phyloP scores from a whole-genome alignment of 53 echinoderm and acorn worm genomes.

The Holothuria scabra region DNA sequence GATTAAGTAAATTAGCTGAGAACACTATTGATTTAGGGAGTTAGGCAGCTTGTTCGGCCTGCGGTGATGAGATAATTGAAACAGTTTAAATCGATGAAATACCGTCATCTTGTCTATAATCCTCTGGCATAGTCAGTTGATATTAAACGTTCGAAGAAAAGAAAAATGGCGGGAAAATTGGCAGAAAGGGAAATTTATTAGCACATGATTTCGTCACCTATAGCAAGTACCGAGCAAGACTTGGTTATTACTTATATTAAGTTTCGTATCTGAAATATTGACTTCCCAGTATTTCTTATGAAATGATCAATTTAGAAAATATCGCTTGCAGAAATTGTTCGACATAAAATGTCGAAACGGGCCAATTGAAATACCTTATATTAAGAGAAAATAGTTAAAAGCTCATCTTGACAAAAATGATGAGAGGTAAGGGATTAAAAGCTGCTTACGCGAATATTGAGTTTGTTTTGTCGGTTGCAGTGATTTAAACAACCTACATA shows the following conservation, averaged over 20 bases:
- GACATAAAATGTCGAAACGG: slow-evolving; percentile 32
- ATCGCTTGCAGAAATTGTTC: slow-evolving; percentile 32
- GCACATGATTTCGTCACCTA: slow-evolving; percentile 47
- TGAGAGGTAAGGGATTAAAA: not conserved
- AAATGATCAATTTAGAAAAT: slow-evolving; percentile 7
- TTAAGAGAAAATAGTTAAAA: not conserved
- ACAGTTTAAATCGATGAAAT: slow-evolving; percentile 51
- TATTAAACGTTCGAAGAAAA: slow-evolving; percentile 41
- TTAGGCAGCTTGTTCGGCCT: slow-evolving; percentile 54
- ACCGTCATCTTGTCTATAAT: slow-evolving; percentile 50
- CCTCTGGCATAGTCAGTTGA: slow-evolving; percentile 46
- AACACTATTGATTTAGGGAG: slow-evolving; percentile 52
- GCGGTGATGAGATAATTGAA: slow-evolving; percentile 43
- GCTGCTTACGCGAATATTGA: too few relatives aligned
- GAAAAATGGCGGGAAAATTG: slow-evolving; percentile 40
- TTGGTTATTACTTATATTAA: slow-evolving; percentile 33
- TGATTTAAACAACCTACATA: too few relatives aligned
- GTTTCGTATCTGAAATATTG: slow-evolving; percentile 13
- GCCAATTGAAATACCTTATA: slow-evolving; percentile 6
- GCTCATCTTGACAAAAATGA: not conserved
- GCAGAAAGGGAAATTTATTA: slow-evolving; percentile 35
- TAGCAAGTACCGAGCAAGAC: slow-evolving; percentile 31
- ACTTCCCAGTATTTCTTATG: slow-evolving; percentile 19
- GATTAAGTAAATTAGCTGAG: slow-evolving; percentile 54
- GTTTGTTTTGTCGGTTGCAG: too few relatives aligned